phyloP scores from a whole-genome alignment of 2,797 vertebrate genomes.

The Lerista edwardsae region DNA sequence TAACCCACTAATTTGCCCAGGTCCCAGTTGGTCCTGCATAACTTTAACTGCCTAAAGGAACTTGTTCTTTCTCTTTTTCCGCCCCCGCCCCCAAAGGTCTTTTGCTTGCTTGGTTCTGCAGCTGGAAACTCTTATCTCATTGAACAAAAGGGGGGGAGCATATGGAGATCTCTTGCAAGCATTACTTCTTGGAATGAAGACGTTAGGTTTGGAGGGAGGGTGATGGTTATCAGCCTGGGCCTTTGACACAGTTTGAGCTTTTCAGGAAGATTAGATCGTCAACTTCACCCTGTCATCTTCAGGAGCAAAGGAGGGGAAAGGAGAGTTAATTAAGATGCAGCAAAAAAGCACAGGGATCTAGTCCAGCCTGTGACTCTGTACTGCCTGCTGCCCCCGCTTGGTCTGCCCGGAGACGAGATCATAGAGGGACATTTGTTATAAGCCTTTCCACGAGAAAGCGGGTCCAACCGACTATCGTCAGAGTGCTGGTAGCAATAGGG shows the following conservation, averaged over 20 bases:
- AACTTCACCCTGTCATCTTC: slow-evolving; percentile 79
- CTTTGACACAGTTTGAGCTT: slow-evolving; percentile 75
- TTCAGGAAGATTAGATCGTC: slow-evolving; percentile 83
- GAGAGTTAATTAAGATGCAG: slow-evolving; percentile 21
- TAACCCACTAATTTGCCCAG: slow-evolving; percentile 76
- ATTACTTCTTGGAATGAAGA: slow-evolving; percentile 75
- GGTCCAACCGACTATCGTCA: background rate
- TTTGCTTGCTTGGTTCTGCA: slow-evolving; percentile 50
- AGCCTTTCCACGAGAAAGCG: too few relatives aligned
- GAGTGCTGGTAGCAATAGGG: too few relatives aligned
- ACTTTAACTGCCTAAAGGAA: slow-evolving; percentile 63
- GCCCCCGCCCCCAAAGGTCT: background rate
- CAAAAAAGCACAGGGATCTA: background rate
- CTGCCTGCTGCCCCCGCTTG: too few relatives aligned
- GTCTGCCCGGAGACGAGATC: too few relatives aligned
- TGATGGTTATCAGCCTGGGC: slow-evolving; percentile 72
- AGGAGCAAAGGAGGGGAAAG: background rate
- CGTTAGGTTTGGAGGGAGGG: slow-evolving; percentile 73
- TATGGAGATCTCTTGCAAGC: slow-evolving; percentile 69
- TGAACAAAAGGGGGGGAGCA: slow-evolving; percentile 24
- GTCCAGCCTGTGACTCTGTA: too few relatives aligned
- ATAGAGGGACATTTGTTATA: too few relatives aligned
- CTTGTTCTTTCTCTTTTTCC: accelerated
- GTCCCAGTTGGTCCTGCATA: slow-evolving; percentile 69
- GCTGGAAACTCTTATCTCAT: slow-evolving; percentile 51